phyloP scores from a whole-genome alignment of 2,888 invertebrate genomes.

The Caenorhabditis uteleia region DNA sequence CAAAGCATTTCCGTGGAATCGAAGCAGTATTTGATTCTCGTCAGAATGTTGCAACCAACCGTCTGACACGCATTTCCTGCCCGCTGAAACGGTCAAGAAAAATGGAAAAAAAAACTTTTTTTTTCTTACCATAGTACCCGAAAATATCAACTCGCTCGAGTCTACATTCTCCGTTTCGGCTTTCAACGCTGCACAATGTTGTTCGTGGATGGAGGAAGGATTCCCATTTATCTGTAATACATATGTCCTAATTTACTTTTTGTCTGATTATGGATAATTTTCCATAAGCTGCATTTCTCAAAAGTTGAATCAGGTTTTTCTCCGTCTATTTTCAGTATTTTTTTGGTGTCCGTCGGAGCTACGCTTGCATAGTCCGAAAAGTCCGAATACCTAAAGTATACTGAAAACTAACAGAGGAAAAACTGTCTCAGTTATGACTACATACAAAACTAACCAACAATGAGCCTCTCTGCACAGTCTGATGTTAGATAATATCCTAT shows the following conservation, averaged over 20 bases:
- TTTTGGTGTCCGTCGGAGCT: too few relatives aligned
- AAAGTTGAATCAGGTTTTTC: background rate
- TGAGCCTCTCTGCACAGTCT: conserved; percentile 46
- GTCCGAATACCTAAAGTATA: too few relatives aligned
- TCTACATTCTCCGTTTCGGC: conserved; percentile 43
- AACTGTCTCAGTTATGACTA: too few relatives aligned
- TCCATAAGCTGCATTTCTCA: background rate
- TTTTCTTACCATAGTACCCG: conserved; percentile 47
- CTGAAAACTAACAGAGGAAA: background rate
- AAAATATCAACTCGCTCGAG: conserved; percentile 45
- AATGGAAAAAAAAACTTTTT: background rate
- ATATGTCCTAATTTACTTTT: too few relatives aligned
- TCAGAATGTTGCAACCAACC: conserved; percentile 64
- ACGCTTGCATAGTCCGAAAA: too few relatives aligned
- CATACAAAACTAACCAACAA: conserved; percentile 33
- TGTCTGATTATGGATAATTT: background rate
- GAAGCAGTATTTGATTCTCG: conserved; percentile 61
- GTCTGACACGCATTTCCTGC: conserved; percentile 59
- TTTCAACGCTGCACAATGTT: conserved; percentile 30
- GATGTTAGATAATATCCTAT: conserved; percentile 61
- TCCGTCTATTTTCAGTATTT: too few relatives aligned
- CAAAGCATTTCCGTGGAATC: conserved; percentile 63
- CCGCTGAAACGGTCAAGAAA: conserved; percentile 50
- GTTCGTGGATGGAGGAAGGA: conserved; percentile 44
- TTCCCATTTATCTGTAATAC: conserved; percentile 38